Conservation (phyloP, 1,140 invertebrate species). For the Solenopsis fugax region DNA sequence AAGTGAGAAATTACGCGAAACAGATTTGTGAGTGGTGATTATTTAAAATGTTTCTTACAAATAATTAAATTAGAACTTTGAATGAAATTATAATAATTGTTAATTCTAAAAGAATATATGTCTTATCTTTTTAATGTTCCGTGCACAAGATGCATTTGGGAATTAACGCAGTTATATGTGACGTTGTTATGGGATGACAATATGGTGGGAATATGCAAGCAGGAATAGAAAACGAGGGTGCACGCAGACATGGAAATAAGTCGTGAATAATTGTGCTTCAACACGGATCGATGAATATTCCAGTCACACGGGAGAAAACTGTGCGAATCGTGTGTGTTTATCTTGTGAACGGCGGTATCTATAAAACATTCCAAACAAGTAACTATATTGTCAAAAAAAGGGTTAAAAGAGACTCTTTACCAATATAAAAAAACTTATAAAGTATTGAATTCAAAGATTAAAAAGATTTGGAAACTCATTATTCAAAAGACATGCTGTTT, state of each 20-base stretch:
- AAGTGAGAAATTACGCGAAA: neutral
- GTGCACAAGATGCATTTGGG: neutral
- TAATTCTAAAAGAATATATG: constrained; percentile 19
- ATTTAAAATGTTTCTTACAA: neutral
- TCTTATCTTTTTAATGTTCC: constrained; percentile 61
- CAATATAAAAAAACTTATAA: neutral
- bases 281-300: constrained; percentile 65
- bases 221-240: neutral
- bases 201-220: neutral
- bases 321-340: constrained; percentile 24
- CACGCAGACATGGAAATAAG: constrained; percentile 61
- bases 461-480: neutral
- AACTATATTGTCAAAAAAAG: neutral
- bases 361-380: neutral
- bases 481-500: neutral
- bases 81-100: neutral
- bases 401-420: neutral
- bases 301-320: constrained; percentile 20
- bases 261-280: constrained; percentile 64
- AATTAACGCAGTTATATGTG: constrained; percentile 65
- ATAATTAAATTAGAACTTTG: neutral
- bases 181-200: constrained; percentile 18
- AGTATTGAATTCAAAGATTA: neutral
- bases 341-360: neutral
- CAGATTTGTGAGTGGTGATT: neutral